phyloP scores from a whole-genome alignment of 2,888 invertebrate genomes.

The Drosophila rellima region DNA sequence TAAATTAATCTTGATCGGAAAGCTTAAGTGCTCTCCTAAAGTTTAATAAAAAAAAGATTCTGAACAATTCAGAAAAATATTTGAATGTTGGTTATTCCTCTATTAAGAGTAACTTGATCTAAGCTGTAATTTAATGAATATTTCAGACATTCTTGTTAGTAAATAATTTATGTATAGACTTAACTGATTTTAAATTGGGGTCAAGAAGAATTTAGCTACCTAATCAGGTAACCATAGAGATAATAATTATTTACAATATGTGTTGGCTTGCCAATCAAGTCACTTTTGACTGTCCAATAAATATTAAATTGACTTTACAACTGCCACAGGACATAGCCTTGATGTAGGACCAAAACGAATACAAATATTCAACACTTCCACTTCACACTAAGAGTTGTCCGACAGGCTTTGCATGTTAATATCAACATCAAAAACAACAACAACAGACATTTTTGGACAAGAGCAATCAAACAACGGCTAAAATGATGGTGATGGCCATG shows the following conservation, averaged over 20 bases:
- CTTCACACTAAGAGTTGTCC: slow-evolving; percentile 29
- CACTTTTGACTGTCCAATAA: slow-evolving; percentile 1
- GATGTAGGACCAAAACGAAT: slow-evolving; percentile 12
- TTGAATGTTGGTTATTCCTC: too few relatives aligned
- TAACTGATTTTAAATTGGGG: too few relatives aligned
- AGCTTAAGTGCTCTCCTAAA: too few relatives aligned
- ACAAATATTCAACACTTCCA: slow-evolving; percentile 32
- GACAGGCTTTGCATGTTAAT: slow-evolving; percentile 34
- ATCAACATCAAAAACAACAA: slow-evolving; percentile 23
- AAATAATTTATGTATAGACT: not conserved
- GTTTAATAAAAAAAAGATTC: too few relatives aligned
- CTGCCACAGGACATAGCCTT: not conserved
- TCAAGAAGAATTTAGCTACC: not conserved
- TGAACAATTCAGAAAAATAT: too few relatives aligned
- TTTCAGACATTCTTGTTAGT: too few relatives aligned
- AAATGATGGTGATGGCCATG: slow-evolving; percentile 29
- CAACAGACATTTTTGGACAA: slow-evolving; percentile 20
- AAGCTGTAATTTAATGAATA: too few relatives aligned
- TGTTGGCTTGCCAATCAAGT: not conserved
- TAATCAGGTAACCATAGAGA: not conserved
- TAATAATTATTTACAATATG: not conserved
- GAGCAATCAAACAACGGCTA: slow-evolving; percentile 39
- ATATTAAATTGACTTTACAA: slow-evolving; percentile 17
- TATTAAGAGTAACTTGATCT: too few relatives aligned
- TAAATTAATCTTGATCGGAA: too few relatives aligned